Evolutionary conservation across 1,140 invertebrate genomes (phyloP).

Genomic region (Zaprionus davidi): DNA sequence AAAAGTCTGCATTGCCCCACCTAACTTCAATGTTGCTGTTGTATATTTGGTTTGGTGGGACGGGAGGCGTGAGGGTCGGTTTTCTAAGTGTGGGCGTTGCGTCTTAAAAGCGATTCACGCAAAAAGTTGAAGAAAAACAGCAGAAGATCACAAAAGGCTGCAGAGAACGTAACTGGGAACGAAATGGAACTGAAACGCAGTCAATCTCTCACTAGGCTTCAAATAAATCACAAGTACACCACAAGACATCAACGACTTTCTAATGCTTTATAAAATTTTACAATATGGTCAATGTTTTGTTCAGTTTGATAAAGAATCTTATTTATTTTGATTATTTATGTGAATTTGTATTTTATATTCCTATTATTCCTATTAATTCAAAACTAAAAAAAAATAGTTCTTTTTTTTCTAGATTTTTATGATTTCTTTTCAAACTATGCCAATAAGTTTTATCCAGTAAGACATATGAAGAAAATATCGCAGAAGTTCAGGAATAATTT

Average conservation of each 20-base stretch:
- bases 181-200: conserved; percentile 6
- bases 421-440: no score
- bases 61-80: no score
- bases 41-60: neutral
- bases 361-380: neutral
- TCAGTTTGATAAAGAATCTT: neutral
- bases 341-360: no score
- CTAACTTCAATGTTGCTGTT: neutral
- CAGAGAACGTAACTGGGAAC: neutral
- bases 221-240: neutral
- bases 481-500: no score
- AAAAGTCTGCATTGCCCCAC: conserved; percentile 40
- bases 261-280: neutral
- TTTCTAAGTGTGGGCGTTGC: neutral
- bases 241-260: no score
- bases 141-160: neutral
- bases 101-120: conserved; percentile 1
- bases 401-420: no score
- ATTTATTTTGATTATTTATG: neutral
- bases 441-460: no score
- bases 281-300: no score
- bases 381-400: no score
- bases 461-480: no score
- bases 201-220: neutral
- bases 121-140: conserved; percentile 14